These are phyloP conservation scores for Molossus alvarezi DNA, from an alignment of 2,797 vertebrate species.

Conservation along the genomic window DNA sequence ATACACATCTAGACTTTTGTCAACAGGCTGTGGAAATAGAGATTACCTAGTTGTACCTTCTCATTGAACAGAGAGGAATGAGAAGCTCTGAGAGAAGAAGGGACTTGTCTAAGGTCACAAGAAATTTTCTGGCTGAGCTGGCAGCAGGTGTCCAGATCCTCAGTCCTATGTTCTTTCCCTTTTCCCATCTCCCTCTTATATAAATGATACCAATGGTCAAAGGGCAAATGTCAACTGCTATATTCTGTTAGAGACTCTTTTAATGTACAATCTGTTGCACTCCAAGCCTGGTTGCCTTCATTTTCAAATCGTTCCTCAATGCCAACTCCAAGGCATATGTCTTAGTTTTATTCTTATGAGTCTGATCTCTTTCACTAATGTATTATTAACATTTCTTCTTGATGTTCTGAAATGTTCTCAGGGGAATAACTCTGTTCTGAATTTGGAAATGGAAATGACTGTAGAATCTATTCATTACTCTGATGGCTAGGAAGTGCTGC, in stretches of 20 bases:
- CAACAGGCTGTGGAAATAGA: not conserved
- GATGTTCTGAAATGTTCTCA: slow-evolving; percentile 76
- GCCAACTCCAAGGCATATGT: slow-evolving; percentile 63
- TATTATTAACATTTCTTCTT: slow-evolving; percentile 77
- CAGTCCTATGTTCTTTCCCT: slow-evolving; percentile 69
- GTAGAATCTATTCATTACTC: slow-evolving; percentile 76
- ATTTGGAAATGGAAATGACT: slow-evolving; percentile 78
- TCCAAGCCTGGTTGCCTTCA: slow-evolving; percentile 57
- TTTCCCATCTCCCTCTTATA: slow-evolving; percentile 16
- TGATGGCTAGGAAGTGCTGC: slow-evolving; percentile 68
- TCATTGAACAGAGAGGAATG: not conserved
- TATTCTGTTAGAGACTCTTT: slow-evolving; percentile 71
- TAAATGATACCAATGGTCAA: slow-evolving; percentile 67
- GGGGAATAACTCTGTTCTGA: slow-evolving; percentile 59
- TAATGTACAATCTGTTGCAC: slow-evolving; percentile 54
- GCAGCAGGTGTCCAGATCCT: slow-evolving; percentile 18
- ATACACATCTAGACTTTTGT: slow-evolving; percentile 49
- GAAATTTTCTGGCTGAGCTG: slow-evolving; percentile 52
- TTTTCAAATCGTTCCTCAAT: slow-evolving; percentile 70
- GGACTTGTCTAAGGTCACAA: slow-evolving; percentile 44
- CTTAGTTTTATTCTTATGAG: slow-evolving; percentile 75
- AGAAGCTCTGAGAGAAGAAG: not conserved
- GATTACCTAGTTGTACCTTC: slow-evolving; percentile 28
- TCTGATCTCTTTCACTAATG: slow-evolving; percentile 65
- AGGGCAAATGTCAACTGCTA: slow-evolving; percentile 55